Base-by-base conservation (phyloP, 2,113 vertebrate genomes). In the Chamaetylas fuelleborni region DNA sequence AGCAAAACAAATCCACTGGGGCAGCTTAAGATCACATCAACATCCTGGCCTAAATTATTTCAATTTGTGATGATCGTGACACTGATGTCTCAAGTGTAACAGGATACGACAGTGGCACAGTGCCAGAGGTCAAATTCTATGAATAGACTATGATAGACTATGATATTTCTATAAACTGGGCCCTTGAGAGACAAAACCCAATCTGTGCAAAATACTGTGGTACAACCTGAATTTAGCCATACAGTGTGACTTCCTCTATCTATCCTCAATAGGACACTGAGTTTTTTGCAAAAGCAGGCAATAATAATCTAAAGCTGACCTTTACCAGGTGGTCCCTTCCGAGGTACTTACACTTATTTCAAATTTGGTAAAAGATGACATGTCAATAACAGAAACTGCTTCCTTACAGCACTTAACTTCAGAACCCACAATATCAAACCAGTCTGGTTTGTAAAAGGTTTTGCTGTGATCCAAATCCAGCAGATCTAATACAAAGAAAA, bases 331-430 rank as follows among this genome's bases (percentile, higher is more conserved):
- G 15, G 26, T 48, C 33, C 18, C 61, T 31, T 79, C 26, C 19
- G 2, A 42, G 60, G 72, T 83, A 99, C 99, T 99, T 97, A 99
- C 99, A 11, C 98, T 99, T 89, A 99, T 98, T 92, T 99, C 99
- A 60, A 99, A 99, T 97, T 99, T 99, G 65, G 99, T 99, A 96
- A 99, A 99, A 92, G 99, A 99, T 0, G 99, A 99, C 99, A 99
- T 99, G 98, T 99, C 99, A 19, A 99, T 99, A 88, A 99, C 99
- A 88, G 99, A 99, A 74, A 99, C 99, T 0, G 99, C 99, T 93
- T 99, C 99, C 97, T 99, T 99, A 94, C 99, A 99, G 98, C 99
- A 99, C 96, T 99, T 99, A 86, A 99, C 99, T 97, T 99, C 99
- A 1, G 98, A 97, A 53, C 99, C 99, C 61, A 99, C 99, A 3